Conservation (phyloP, 2,888 invertebrate genomes). For the Andrena flavipes region DNA sequence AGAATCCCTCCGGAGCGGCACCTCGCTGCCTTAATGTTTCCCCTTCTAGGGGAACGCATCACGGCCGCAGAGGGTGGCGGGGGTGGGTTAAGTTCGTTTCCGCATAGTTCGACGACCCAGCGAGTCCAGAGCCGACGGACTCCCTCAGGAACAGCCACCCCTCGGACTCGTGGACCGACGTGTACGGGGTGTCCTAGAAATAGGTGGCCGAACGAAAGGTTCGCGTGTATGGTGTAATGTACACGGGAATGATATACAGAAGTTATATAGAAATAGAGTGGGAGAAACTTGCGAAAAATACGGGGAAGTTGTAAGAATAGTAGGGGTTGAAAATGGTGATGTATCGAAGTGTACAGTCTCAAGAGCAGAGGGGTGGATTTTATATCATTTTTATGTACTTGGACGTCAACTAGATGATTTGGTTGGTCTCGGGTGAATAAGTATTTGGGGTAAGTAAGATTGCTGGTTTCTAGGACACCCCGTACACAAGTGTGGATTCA, state of each 20-base stretch:
- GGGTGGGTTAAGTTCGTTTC: constrained; percentile 70
- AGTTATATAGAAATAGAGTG: too few species aligned
- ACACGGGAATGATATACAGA: too few species aligned
- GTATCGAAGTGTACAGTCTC: too few species aligned
- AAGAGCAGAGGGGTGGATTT: too few species aligned
- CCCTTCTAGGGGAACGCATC: constrained; percentile 54
- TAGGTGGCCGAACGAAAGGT: neutral
- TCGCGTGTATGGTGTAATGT: neutral
- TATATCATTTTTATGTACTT: too few species aligned
- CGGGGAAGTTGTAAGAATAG: too few species aligned
- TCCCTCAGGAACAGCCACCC: constrained; percentile 54
- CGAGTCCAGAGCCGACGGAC: constrained; percentile 39
- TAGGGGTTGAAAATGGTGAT: too few species aligned
- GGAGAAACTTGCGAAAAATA: too few species aligned
- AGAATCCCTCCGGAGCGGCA: constrained; percentile 70
- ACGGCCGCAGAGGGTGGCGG: constrained; percentile 16
- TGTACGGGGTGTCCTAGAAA: constrained; percentile 5
- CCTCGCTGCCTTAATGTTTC: constrained; percentile 47
- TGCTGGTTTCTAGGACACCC: neutral
- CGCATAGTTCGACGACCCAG: constrained; percentile 72
- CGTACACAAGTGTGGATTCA: neutral
- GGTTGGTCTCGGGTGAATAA: too few species aligned
- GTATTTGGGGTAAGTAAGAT: too few species aligned
- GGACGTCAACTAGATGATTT: too few species aligned
- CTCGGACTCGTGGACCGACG: constrained; percentile 12